phyloP scores from a whole-genome alignment of 1,140 invertebrate genomes.

The Apocrypta bakeri region DNA sequence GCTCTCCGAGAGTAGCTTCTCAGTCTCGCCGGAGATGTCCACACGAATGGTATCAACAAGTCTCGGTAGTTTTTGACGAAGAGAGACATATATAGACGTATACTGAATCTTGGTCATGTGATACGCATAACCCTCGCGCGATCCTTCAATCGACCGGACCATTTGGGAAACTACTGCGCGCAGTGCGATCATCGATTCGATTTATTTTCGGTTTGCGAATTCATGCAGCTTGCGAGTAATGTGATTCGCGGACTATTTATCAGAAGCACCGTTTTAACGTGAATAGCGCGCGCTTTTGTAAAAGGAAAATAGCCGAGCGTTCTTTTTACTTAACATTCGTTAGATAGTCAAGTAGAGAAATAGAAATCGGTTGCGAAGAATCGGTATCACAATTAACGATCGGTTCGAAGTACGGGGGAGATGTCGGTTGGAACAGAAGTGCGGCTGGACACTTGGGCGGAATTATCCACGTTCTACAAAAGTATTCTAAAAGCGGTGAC shows the following conservation, averaged over 20 bases:
- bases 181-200: neutral
- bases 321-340: too few relatives aligned
- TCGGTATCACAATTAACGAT: neutral
- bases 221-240: neutral
- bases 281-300: too few relatives aligned
- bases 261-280: neutral
- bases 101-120: neutral
- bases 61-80: neutral
- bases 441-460: slow-evolving; percentile 63
- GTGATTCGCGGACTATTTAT: slow-evolving; percentile 12
- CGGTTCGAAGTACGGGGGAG: slow-evolving; percentile 36
- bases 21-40: slow-evolving; percentile 64
- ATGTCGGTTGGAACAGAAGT: slow-evolving; percentile 57
- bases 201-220: neutral
- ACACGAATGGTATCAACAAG: slow-evolving; percentile 54
- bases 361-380: neutral
- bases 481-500: slow-evolving; percentile 78
- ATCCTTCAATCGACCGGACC: neutral
- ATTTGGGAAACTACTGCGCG: neutral
- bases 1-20: neutral
- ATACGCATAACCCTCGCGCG: too few relatives aligned
- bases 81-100: neutral
- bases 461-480: slow-evolving; percentile 75
- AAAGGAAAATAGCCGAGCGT: too few relatives aligned
- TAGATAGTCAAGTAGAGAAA: too few relatives aligned